Evolutionary conservation across 2,113 vertebrate genomes (phyloP), one percentile per base, ranked within the genome.

Genomic region (Rafetus swinhoei): DNA sequence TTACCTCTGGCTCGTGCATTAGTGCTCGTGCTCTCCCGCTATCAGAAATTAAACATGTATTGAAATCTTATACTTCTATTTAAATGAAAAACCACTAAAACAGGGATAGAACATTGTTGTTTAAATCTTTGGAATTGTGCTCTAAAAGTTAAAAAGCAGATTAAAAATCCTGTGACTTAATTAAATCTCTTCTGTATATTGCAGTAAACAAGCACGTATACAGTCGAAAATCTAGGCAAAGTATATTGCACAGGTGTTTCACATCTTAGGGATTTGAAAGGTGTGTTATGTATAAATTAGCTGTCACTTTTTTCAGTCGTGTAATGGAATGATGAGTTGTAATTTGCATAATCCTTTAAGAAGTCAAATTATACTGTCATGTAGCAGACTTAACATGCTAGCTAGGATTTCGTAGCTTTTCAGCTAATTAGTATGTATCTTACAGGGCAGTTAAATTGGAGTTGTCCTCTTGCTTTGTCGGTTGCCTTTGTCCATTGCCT

Each of bases 261-360:
- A 98, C 98, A 98, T 98, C 98, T 98, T 98, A 98, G 98, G 98
- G 98, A 98, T 98, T 98, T 98, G 98, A 98, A 99, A 99, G 98
- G 98, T 99, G 98, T 98, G 98, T 99, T 99, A 98, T 98, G 98
- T 99, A 99, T 99, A 99, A 99, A 99, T 99, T 98, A 99, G 98
- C 99, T 99, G 99, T 99, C 98, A 99, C 98, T 98, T 99, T 99
- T 99, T 98, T 98, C 98, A 98, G 98, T 98, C 98, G 97, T 98
- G 98, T 98, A 98, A 98, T 98, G 98, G 98, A 98, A 98, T 99
- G 98, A 99, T 99, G 99, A 99, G 98, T 97, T 97, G 98, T 98
- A 98, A 99, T 99, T 99, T 99, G 98, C 99, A 99, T 99, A 99
- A 99, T 99, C 99, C 98, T 99, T 99, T 99, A 99, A 99, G 98